Base-by-base conservation (phyloP, 1,140 invertebrate species). In the Pantala flavescens region DNA sequence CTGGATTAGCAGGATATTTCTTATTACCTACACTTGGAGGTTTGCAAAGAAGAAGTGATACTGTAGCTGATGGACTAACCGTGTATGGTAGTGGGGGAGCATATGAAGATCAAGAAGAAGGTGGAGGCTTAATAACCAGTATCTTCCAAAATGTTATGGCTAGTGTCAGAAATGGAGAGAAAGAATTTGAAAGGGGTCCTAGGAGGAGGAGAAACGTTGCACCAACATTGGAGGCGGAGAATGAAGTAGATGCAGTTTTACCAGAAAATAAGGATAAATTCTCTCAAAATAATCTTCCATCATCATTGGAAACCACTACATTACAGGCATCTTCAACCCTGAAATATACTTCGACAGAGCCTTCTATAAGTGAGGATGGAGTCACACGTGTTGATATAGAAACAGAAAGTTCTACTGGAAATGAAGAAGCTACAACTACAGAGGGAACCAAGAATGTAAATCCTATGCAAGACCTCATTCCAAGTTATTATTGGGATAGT, bases 1-100 rank as follows among this genome's bases (percentile, higher is more conserved):
- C 89, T 16, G 91, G 91, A 19, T 80, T 93, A 42, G 90, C 90
- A 28, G 89, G 90, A 36, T 90, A 92, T 75, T 90, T 92, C 79
- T 82, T 92, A 16, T 91, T 90, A 82, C 90, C 91, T 11, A 91
- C 91, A 77, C 84, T 88, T 14, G 86, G 86, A 2, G 86, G 86
- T 0, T 86, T 90, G 73, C 78, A 0, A 0, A 82, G 90, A 74
- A 84, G 90, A 77, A 90, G 75, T 70, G 75, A 72, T 14, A 11
- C 63, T 43, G 55, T 71, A 12, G 28, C 9, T 21, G 49, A 21
- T 63, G 49, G 49, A 21, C 12, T 63, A 16, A 21, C 49, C 12
- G n/a, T 16, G 16, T 63, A 16, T 21, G 14, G n/a, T 12, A 63
- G 49, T 63, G 49, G n/a, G 5, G 49, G 49, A 21, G n/a, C n/a